Conservation (phyloP, 2,797 vertebrate species). For the Aythya fuligula region DNA sequence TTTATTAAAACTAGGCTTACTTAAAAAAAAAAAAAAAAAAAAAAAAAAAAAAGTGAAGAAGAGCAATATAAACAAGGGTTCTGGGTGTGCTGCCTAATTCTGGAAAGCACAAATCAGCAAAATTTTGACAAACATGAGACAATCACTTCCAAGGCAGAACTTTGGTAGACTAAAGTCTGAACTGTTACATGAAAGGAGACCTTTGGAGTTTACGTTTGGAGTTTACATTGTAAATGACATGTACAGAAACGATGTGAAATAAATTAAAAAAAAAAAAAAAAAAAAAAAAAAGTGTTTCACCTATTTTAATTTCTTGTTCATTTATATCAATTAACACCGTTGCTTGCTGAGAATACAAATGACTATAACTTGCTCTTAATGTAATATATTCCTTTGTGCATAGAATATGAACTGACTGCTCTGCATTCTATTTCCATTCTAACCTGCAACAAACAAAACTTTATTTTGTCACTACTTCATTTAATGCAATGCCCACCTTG, state of each 20-base stretch:
- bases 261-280: neutral
- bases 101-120: neutral
- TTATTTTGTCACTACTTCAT: slow-evolving; percentile 30
- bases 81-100: neutral
- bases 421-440: slow-evolving; percentile 3
- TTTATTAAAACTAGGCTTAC: neutral
- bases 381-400: slow-evolving; percentile 4
- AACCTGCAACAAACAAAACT: slow-evolving; percentile 28
- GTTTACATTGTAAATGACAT: neutral
- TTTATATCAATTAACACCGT: slow-evolving; percentile 30
- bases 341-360: slow-evolving; percentile 53
- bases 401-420: neutral
- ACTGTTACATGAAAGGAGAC: neutral
- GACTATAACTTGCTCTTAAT: slow-evolving; percentile 39
- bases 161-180: neutral
- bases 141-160: neutral
- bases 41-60: no score
- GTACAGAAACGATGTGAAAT: neutral
- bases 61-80: neutral
- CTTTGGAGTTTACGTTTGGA: neutral
- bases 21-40: neutral
- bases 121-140: neutral
- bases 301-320: slow-evolving; percentile 47
- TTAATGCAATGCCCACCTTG: neutral
- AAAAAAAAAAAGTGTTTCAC: neutral